Percentiles rank a stretch among this genome's conserved stretches.
These are phyloP conservation scores for Stenodema calcarata DNA, from an alignment of 2,888 invertebrate genomes.

Conservation along the genomic window DNA sequence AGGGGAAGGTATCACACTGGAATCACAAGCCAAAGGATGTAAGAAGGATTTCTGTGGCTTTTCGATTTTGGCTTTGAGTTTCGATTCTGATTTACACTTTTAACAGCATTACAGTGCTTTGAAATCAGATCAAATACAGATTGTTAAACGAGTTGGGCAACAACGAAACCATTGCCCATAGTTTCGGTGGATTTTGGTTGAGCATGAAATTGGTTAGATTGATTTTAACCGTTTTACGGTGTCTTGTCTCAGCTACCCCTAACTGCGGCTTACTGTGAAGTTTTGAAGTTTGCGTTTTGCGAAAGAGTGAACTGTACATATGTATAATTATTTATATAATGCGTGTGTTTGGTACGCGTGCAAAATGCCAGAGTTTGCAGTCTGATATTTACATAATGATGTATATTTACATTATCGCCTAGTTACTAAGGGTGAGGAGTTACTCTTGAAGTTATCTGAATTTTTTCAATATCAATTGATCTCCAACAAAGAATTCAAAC, in stretches of 20 bases:
- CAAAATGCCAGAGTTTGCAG: background rate
- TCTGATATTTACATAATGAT: background rate
- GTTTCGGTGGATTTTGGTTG: background rate
- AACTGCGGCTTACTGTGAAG: background rate
- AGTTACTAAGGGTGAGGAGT: too few species aligned
- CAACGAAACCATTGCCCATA: background rate
- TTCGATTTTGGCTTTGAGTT: background rate
- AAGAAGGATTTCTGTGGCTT: conserved; percentile 13
- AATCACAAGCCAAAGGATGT: background rate
- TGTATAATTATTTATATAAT: background rate
- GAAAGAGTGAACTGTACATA: background rate
- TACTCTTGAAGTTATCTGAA: too few species aligned
- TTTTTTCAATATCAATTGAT: too few species aligned
- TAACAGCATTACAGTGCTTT: background rate
- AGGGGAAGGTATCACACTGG: conserved; percentile 24
- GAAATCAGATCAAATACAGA: background rate
- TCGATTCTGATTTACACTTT: background rate
- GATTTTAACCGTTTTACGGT: background rate
- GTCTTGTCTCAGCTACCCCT: background rate
- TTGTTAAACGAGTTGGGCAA: background rate
- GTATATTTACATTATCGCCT: background rate
- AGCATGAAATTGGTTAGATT: background rate
- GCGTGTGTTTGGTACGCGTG: background rate
- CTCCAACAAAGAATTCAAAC: too few species aligned
- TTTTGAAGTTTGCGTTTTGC: background rate